Base-by-base conservation (phyloP, 2,888 invertebrate species). In the Hecatera dysodea region DNA sequence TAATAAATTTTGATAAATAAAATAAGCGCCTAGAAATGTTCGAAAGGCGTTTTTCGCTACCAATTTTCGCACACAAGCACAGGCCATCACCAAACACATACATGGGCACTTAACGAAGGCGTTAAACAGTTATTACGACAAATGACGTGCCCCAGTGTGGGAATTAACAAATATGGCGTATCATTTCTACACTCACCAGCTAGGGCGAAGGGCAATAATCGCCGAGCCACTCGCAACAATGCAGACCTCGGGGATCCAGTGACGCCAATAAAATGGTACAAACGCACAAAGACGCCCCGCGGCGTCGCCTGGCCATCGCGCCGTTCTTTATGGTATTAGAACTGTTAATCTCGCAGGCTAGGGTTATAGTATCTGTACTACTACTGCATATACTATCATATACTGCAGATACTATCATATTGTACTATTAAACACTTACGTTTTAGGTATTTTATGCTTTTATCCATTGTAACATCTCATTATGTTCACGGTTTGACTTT, bases 231-330 rank as follows among this genome's bases (percentile, higher is more conserved):
- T 87, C 77, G 84, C 82, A 80, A 88, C 87, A 90, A 87, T 87
- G 80, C 71, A 78, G 89, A 86, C 91, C 90, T 89, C 90, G 83
- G 91, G 90, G 92, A 86, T 89, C 79, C 90, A 84, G 90, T 87
- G 89, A 90, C 88, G 86, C 92, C 94, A 95, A 95, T 94, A 94
- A 94, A 93, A 93, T 86, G 85, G 84, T 84, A 85, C 86, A 82
- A 82, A 82, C 74, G 82, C 73, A 85, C 82, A 85, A 86, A 86
- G 85, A 72, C 86, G 85, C 90, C 91, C 94, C 93, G 94, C 87
- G 91, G 86, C 50, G 81, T 60, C 60, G 68, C 68, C 63, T 63
- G 59, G 67, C 82, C 69, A 66, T 75, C 69, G 64, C 68, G 67
- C 64, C 86, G 85, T 91, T 90, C 92, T 90, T 91, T 91, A 93